Conservation (phyloP, 2,797 vertebrate genomes). For the Huso huso region DNA sequence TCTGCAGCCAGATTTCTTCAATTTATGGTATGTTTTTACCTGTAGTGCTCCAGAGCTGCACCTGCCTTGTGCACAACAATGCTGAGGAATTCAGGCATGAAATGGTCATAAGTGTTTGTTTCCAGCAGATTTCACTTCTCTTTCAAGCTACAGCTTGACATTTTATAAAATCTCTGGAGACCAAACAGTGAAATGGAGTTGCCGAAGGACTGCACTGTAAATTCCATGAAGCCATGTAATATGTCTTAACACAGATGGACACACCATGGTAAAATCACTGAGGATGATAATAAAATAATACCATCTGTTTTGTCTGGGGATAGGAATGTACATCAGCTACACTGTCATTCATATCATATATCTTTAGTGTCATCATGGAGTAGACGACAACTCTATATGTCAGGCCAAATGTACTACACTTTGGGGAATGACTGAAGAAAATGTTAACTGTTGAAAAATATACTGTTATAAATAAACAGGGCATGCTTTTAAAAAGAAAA, state of each 20-base stretch:
- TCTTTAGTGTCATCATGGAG: constrained; percentile 96
- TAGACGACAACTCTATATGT: constrained; percentile 90
- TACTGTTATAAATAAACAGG: constrained; percentile 53
- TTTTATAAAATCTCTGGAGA: constrained; percentile 91
- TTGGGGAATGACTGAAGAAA: constrained; percentile 75
- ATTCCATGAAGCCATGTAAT: constrained; percentile 99
- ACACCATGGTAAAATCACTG: constrained; percentile 82
- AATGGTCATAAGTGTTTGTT: constrained; percentile 92
- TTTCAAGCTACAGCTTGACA: constrained; percentile 92
- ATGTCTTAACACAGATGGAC: constrained; percentile 98
- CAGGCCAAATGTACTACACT: constrained; percentile 85
- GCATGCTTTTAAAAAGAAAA: constrained; percentile 36
- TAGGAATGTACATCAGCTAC: constrained; percentile 79
- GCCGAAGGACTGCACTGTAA: constrained; percentile 95
- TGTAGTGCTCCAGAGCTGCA: constrained; percentile 52
- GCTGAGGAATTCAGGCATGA: constrained; percentile 75
- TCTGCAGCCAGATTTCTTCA: not conserved
- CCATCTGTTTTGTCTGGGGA: constrained; percentile 93
- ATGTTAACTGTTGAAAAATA: constrained; percentile 62
- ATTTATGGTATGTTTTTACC: constrained; percentile 39
- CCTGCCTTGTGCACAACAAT: constrained; percentile 59
- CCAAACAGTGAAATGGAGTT: constrained; percentile 92
- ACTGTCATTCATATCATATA: constrained; percentile 94
- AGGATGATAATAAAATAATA: constrained; percentile 97
- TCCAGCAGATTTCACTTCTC: constrained; percentile 92